Percentiles rank a stretch among this genome's conserved stretches.
Evolutionary conservation across 35 echinoderm and acorn worm genomes (phyloP).

Genomic region (Apostichopus parvimensis): DNA sequence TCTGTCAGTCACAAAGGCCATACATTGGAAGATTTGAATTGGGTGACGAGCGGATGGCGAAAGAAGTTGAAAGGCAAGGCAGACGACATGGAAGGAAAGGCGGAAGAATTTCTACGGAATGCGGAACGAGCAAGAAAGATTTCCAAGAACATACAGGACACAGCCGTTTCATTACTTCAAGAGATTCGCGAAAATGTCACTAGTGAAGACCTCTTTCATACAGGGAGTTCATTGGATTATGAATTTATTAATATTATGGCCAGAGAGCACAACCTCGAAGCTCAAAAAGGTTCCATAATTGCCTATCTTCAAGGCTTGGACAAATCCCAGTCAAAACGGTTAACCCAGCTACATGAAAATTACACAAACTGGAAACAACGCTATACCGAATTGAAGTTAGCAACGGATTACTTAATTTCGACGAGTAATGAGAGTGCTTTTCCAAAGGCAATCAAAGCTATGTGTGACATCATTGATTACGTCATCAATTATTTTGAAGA

Average conservation of each 20-base stretch:
- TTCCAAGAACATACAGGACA: background rate
- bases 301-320: background rate
- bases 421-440: background rate
- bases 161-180: background rate
- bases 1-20: background rate
- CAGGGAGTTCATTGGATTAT: background rate
- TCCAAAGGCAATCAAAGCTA: background rate
- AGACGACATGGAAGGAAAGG: background rate
- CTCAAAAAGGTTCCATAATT: background rate
- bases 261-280: background rate
- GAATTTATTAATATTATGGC: background rate
- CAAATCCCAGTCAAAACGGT: background rate
- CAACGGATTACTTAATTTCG: background rate
- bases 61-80: constrained; percentile 12
- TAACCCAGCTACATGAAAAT: background rate
- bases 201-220: background rate
- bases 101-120: background rate
- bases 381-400: background rate
- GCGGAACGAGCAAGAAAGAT: background rate
- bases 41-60: background rate
- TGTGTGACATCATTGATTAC: constrained; percentile 20
- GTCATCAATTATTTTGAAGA: background rate
- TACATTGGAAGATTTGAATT: background rate
- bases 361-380: background rate
- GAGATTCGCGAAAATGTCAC: background rate